Conservation (phyloP, 2,888 invertebrate species). For the Metallyticus violacea region DNA sequence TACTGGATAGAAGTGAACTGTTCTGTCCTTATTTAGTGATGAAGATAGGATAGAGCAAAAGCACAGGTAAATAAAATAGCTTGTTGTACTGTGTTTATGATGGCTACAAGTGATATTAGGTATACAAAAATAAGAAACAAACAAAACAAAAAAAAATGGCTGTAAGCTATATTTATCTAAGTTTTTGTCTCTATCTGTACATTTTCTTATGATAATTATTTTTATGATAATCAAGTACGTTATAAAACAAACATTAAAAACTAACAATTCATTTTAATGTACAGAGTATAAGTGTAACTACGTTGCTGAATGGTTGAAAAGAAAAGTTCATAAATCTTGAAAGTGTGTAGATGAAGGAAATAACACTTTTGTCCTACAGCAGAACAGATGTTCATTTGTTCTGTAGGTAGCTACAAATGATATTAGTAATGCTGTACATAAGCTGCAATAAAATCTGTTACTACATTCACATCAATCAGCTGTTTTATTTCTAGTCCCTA, state of each 20-base stretch:
- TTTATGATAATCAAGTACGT: constrained; percentile 24
- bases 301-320: neutral
- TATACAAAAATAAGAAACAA: constrained; percentile 22
- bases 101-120: constrained; percentile 30
- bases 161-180: constrained; percentile 31
- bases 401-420: neutral
- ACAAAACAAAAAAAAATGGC: constrained; percentile 13
- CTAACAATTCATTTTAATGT: constrained; percentile 19
- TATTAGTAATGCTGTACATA: constrained; percentile 27
- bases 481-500: neutral
- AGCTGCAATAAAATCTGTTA: constrained; percentile 31
- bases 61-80: constrained; percentile 19
- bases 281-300: constrained; percentile 7
- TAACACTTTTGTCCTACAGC: constrained; percentile 15
- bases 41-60: constrained; percentile 1
- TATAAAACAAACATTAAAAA: constrained; percentile 14
- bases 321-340: neutral
- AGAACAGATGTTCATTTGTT: constrained; percentile 14
- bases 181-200: constrained; percentile 30
- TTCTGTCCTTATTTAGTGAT: constrained; percentile 9
- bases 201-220: constrained; percentile 31
- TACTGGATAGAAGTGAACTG: neutral
- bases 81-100: constrained; percentile 26
- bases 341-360: neutral
- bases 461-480: constrained; percentile 24